Base-by-base conservation (phyloP, 2,888 invertebrate genomes). In the Tethea ocularis region DNA sequence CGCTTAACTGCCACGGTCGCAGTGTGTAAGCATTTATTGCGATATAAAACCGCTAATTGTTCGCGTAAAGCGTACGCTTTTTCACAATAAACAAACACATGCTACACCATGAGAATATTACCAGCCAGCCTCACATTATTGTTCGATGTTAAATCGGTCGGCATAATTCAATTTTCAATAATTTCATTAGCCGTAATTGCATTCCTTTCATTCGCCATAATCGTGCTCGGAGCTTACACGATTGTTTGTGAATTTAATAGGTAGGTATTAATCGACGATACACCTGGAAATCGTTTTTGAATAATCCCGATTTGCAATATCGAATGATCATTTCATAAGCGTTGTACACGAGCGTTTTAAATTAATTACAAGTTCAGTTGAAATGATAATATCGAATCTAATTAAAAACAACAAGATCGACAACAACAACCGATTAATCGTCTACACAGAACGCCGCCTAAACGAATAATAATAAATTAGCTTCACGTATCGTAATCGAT, bases 21-120 rank as follows among this genome's bases (percentile, higher is more conserved):
- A 20, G 46, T 74, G 81, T 75, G 75, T 71, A 69, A 74, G 72
- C 77, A 73, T 71, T 84, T 83, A 80, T 74, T 74, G 72, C 74
- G 72, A 73, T 75, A 82, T 80, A 78, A 84, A 86, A 83, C 87
- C 85, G 73, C 86, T 87, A 87, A 88, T 87, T 87, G 83, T 80
- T 75, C 71, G 74, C 75, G 33, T 33, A 13, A 33, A 33, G 33
- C 13, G 75, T 82, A 81, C 78, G 80, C 70, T 74, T 79, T 78
- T 76, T 78, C 65, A 67, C 64, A 71, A 71, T 72, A 74, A 73
- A 29, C 29, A 53, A 17, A 11, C 29, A 7, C 17, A 17, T 26
- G 29, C 2, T 11, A 26, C 17, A 29, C 26, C 15, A 52, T 26
- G 52, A 24, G 52, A 52, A 52, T n/a, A 52, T 52, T 26, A 15